Evolutionary conservation across 35 echinoderm and acorn worm species (phyloP).

Genomic region (Stichopus chloronotus): DNA sequence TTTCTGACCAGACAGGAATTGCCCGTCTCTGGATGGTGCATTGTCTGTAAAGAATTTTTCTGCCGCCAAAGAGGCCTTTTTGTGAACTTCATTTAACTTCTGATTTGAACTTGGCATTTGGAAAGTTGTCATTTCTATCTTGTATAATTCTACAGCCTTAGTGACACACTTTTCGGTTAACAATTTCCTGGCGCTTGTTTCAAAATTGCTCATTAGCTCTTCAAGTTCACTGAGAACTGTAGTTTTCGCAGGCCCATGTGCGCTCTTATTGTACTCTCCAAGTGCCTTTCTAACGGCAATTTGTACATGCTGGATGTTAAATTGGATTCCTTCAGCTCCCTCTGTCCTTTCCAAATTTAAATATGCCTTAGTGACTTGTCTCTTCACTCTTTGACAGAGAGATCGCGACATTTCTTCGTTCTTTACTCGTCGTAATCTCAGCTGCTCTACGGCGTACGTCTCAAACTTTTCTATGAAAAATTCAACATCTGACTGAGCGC

Average conservation of each 20-base stretch:
- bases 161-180: background rate
- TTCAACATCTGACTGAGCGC: background rate
- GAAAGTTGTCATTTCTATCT: background rate
- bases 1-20: background rate
- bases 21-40: background rate
- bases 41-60: background rate
- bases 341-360: background rate
- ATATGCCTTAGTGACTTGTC: background rate
- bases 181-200: background rate
- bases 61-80: background rate
- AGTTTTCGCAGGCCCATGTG: background rate
- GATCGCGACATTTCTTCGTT: background rate
- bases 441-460: background rate
- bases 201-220: background rate
- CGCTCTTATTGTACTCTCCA: background rate
- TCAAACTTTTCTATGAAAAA: background rate
- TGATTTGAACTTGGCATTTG: background rate
- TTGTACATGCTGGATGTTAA: background rate
- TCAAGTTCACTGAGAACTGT: background rate
- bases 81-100: slow-evolving; percentile 1
- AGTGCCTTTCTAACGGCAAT: background rate
- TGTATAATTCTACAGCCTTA: background rate
- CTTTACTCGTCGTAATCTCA: background rate
- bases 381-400: background rate
- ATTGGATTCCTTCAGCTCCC: background rate